Conservation (phyloP, 2,888 invertebrate genomes). For the Agrilus biguttatus region DNA sequence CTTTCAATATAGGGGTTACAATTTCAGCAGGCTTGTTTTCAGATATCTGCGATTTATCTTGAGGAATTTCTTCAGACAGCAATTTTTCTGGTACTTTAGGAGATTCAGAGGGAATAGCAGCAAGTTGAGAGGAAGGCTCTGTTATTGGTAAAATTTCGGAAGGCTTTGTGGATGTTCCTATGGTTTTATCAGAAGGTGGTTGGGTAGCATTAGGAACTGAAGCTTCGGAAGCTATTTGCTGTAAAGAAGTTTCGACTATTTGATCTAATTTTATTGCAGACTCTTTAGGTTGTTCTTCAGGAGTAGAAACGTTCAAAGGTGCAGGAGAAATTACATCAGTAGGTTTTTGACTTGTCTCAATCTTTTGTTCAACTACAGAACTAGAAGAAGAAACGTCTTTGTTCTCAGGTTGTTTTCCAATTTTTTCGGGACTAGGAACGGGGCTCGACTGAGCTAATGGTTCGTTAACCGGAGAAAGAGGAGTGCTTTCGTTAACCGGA, state of each 20-base stretch:
- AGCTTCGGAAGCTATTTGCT: slow-evolving; percentile 1
- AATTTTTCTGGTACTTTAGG: not conserved
- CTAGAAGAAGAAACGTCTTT: not conserved
- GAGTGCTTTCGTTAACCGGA: slow-evolving; percentile 5
- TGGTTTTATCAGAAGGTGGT: not conserved
- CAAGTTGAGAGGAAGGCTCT: not conserved
- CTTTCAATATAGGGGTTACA: slow-evolving; percentile 1
- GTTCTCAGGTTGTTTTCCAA: not conserved
- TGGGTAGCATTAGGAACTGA: not conserved
- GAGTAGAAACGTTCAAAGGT: not conserved
- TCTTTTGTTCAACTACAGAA: not conserved
- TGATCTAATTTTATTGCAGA: not conserved
- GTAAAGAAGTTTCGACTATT: not conserved
- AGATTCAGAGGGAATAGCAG: slow-evolving; percentile 3
- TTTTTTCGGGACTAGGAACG: slow-evolving; percentile 4
- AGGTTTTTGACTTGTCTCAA: too few species aligned
- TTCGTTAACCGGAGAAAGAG: slow-evolving; percentile 6
- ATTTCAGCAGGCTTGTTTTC: not conserved
- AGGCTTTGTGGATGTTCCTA: slow-evolving; percentile 1
- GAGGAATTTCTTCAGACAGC: not conserved
- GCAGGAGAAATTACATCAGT: not conserved
- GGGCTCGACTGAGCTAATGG: slow-evolving; percentile 3
- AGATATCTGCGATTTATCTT: not conserved
- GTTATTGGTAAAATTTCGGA: not conserved
- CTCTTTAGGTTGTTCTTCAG: not conserved